phyloP scores from a whole-genome alignment of 2,888 invertebrate species.

The Cecidostiba fungosa region DNA sequence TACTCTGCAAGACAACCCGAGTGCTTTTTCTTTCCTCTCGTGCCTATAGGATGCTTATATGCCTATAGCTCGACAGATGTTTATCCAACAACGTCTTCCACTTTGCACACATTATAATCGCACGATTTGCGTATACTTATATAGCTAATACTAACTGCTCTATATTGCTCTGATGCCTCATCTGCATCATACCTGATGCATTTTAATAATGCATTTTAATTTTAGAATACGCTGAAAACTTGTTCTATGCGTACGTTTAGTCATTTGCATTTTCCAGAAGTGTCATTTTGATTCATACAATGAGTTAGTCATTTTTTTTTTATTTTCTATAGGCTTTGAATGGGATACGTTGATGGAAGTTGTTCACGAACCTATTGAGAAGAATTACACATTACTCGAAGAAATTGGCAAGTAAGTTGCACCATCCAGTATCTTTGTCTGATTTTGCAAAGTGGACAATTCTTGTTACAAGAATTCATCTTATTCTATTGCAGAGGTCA shows the following conservation, averaged over 20 bases:
- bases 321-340: constrained; percentile 72
- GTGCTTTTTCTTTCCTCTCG: not conserved
- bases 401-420: constrained; percentile 82
- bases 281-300: not conserved
- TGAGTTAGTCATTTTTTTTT: not conserved
- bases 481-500: constrained; percentile 82
- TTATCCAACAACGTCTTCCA: not conserved
- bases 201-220: not conserved
- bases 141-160: not conserved
- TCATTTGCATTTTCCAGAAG: not conserved
- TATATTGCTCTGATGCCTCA: not conserved
- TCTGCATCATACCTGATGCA: not conserved
- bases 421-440: not conserved
- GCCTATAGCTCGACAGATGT: not conserved
- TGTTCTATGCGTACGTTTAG: not conserved
- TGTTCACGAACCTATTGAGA: constrained; percentile 81
- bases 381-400: constrained; percentile 81
- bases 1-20: not conserved
- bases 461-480: not conserved
- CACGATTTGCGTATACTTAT: not conserved
- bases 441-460: not conserved
- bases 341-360: constrained; percentile 80
- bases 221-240: not conserved
- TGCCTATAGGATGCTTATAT: not conserved
- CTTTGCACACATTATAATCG: not conserved